phyloP scores from a whole-genome alignment of 1,140 invertebrate genomes.

The Meloidogyne floridensis region DNA sequence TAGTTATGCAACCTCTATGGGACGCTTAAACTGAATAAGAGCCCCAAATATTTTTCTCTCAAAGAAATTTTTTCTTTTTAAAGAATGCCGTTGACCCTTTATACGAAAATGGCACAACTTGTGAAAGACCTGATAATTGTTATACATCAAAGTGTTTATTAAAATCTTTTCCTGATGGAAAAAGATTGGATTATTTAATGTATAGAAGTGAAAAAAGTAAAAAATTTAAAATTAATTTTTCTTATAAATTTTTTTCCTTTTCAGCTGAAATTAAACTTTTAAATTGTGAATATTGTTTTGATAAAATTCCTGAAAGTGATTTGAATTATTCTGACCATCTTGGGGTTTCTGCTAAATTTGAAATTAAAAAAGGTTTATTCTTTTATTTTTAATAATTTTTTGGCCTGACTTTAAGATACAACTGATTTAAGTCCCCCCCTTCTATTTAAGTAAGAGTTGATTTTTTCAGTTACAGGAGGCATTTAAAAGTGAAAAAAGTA shows the following conservation, averaged over 20 bases:
- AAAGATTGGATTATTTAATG: slow-evolving; percentile 87
- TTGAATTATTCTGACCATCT: slow-evolving; percentile 59
- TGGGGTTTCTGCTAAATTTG: slow-evolving; percentile 47
- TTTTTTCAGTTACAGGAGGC: too few species aligned
- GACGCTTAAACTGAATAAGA: too few species aligned
- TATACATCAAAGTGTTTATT: slow-evolving; percentile 74
- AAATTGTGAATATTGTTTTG: slow-evolving; percentile 71
- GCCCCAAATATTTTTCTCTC: neutral
- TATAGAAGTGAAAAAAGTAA: slow-evolving; percentile 69
- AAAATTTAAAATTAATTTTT: slow-evolving; percentile 52
- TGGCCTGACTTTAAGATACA: too few species aligned
- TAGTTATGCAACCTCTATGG: too few species aligned
- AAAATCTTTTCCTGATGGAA: slow-evolving; percentile 74
- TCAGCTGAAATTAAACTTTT: slow-evolving; percentile 37
- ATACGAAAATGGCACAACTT: slow-evolving; percentile 72
- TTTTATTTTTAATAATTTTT: too few species aligned
- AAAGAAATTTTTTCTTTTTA: neutral
- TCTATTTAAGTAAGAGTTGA: too few species aligned
- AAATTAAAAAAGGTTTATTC: slow-evolving; percentile 31
- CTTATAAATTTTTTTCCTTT: slow-evolving; percentile 37
- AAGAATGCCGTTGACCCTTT: slow-evolving; percentile 30
- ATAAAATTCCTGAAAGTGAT: slow-evolving; percentile 69
- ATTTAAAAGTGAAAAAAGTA: too few species aligned
- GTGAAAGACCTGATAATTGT: slow-evolving; percentile 79
- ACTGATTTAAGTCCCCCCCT: too few species aligned